Evolutionary conservation across 2,888 invertebrate species (phyloP).

Genomic region (Perdita meconis): DNA sequence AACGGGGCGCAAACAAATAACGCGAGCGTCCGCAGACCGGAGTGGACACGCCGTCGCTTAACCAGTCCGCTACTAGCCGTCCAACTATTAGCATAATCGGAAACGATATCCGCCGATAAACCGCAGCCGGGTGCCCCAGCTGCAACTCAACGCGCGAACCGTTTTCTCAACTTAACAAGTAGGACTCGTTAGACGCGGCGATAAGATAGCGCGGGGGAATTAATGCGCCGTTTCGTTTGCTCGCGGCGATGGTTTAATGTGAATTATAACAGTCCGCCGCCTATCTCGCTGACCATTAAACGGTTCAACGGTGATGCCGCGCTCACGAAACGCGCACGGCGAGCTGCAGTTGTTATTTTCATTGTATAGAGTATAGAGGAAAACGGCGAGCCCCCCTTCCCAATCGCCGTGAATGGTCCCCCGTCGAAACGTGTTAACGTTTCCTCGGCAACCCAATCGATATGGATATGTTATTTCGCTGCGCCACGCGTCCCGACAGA

Average conservation of each 20-base stretch:
- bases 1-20: conserved; percentile 61
- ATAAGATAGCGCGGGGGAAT: conserved; percentile 57
- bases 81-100: conserved; percentile 64
- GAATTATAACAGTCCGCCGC: conserved; percentile 35
- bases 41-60: conserved; percentile 47
- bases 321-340: conserved; percentile 15
- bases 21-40: conserved; percentile 41
- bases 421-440: too few species aligned
- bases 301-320: conserved; percentile 17
- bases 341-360: conserved; percentile 15
- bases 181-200: conserved; percentile 54
- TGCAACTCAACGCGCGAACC: conserved; percentile 39
- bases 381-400: too few species aligned
- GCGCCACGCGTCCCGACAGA: too few species aligned
- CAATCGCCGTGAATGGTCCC: too few species aligned
- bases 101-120: conserved; percentile 64
- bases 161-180: conserved; percentile 49
- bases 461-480: too few species aligned
- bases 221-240: conserved; percentile 47
- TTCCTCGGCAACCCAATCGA: too few species aligned
- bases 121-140: conserved; percentile 24
- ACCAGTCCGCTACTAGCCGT: conserved; percentile 36
- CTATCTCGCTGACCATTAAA: conserved; percentile 46
- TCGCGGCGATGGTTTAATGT: conserved; percentile 41
- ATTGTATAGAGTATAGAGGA: too few species aligned